Percentiles rank a stretch among this genome's conserved stretches.
These are phyloP conservation scores for Syngnathus scovelli DNA, from an alignment of 2,113 vertebrate genomes.

Conservation along the genomic window DNA sequence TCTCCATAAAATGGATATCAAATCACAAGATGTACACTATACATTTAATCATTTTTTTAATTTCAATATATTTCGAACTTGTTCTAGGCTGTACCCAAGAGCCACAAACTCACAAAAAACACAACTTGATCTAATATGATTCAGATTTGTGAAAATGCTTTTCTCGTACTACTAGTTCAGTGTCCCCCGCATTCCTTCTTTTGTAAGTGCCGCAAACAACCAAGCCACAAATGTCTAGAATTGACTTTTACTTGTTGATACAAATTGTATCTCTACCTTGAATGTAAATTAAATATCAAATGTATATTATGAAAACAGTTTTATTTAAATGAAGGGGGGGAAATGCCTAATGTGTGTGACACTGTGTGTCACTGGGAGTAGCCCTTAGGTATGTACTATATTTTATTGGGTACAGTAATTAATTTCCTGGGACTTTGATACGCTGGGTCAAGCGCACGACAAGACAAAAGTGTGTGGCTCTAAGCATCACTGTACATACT, in stretches of 20 bases:
- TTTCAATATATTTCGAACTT: neutral
- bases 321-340: slow-evolving; percentile 75
- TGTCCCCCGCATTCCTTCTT: slow-evolving; percentile 25
- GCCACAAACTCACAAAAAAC: neutral
- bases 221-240: slow-evolving; percentile 95
- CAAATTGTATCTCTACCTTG: slow-evolving; percentile 99
- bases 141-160: too few species aligned
- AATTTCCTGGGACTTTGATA: slow-evolving; percentile 78
- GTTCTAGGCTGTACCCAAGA: neutral
- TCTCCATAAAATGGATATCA: neutral
- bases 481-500: slow-evolving; percentile 74
- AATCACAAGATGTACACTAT: neutral
- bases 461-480: slow-evolving; percentile 66
- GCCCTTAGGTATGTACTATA: slow-evolving; percentile 80
- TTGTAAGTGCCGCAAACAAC: slow-evolving; percentile 81
- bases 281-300: slow-evolving; percentile 88
- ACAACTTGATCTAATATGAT: neutral
- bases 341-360: slow-evolving; percentile 91
- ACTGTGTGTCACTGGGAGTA: slow-evolving; percentile 96
- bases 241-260: slow-evolving; percentile 99
- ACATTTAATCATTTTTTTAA: neutral
- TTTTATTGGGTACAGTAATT: slow-evolving; percentile 80
- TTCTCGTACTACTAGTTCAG: neutral
- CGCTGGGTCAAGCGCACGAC: slow-evolving; percentile 63
- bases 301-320: slow-evolving; percentile 89